A percentile compares a stretch with the other conserved stretches of the same genome.
phyloP scores from a whole-genome alignment of 2,113 vertebrate species.

The Forbesichthys agassizii region DNA sequence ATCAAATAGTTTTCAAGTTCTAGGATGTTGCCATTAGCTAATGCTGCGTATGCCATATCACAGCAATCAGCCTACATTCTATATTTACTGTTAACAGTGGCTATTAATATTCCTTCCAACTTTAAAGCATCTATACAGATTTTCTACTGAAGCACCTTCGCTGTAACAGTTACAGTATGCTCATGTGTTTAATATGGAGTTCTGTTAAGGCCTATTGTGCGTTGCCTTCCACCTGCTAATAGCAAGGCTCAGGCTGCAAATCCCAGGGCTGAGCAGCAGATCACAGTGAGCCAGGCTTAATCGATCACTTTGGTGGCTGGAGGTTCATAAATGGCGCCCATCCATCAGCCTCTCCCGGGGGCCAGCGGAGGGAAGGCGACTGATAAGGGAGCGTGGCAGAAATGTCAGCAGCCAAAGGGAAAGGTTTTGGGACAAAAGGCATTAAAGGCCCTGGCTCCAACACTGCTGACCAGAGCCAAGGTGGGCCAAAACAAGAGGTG shows the following conservation, averaged over 20 bases:
- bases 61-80: no score
- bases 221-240: constrained; percentile 22
- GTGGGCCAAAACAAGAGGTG: constrained; percentile 35
- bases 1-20: no score
- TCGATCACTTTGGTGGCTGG: constrained; percentile 76
- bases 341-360: constrained; percentile 77
- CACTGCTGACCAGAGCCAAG: constrained; percentile 65
- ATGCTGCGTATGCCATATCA: no score
- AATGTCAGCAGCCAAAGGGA: constrained; percentile 62
- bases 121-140: background rate
- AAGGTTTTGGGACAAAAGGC: constrained; percentile 29
- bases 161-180: background rate
- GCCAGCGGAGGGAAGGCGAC: constrained; percentile 41
- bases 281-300: constrained; percentile 64
- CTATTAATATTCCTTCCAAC: background rate
- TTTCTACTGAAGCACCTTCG: background rate
- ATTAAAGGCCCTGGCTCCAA: constrained; percentile 47
- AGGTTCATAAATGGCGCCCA: constrained; percentile 76
- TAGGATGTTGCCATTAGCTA: no score
- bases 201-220: constrained; percentile 28
- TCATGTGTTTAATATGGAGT: background rate
- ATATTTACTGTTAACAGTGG: no score
- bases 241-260: constrained; percentile 45
- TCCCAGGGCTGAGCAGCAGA: constrained; percentile 41
- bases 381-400: constrained; percentile 50